Evolutionary conservation across 2,797 vertebrate genomes (phyloP).

Genomic region (Morelia viridis): DNA sequence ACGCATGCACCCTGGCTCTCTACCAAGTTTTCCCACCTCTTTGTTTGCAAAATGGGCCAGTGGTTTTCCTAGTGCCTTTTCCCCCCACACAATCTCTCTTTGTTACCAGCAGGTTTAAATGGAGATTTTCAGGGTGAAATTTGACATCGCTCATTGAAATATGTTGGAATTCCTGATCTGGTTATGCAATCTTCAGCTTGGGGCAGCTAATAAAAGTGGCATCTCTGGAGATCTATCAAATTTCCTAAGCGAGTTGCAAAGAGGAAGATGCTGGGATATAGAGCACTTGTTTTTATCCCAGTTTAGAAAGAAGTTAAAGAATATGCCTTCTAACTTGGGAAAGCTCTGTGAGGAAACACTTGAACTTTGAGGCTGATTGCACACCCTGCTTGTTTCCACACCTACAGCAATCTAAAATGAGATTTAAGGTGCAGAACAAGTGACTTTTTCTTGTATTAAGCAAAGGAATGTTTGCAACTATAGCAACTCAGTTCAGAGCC

Average conservation of each 20-base stretch:
- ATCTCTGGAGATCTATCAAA: background rate
- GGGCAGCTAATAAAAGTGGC: constrained; percentile 3
- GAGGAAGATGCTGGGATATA: background rate
- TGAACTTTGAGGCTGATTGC: too few relatives aligned
- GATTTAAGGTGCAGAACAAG: background rate
- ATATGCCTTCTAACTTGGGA: background rate
- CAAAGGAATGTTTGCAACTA: background rate
- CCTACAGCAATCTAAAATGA: background rate
- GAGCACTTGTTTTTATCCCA: background rate
- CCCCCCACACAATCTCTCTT: background rate
- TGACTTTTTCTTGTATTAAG: background rate
- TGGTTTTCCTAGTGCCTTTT: background rate
- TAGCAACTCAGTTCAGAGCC: background rate
- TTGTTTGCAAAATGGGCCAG: background rate
- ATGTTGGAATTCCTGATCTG: background rate
- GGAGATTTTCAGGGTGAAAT: constrained; percentile 14
- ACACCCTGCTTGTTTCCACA: background rate
- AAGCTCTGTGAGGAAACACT: background rate
- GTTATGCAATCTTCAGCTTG: background rate
- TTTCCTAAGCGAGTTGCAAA: constrained; percentile 1
- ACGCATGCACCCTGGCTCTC: too few relatives aligned
- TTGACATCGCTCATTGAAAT: background rate
- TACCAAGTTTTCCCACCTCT: background rate
- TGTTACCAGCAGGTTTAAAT: background rate
- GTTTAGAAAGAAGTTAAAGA: background rate